phyloP scores from a whole-genome alignment of 2,797 vertebrate genomes.

The Lutjanus campechanus region DNA sequence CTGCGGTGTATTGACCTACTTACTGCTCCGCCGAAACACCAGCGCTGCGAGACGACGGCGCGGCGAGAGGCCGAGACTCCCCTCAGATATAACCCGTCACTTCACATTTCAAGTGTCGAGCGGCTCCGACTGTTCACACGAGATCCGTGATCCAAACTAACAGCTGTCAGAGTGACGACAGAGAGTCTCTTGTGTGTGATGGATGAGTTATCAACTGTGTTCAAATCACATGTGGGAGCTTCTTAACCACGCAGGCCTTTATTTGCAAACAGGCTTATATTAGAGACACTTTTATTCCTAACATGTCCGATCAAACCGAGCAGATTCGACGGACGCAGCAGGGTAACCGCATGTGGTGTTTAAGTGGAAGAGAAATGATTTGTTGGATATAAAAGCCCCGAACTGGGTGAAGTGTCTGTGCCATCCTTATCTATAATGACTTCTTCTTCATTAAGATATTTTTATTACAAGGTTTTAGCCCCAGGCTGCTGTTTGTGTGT shows the following conservation, averaged over 20 bases:
- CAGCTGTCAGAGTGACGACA: constrained; percentile 22
- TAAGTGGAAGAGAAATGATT: background rate
- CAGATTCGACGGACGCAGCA: background rate
- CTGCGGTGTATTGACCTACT: constrained; percentile 50
- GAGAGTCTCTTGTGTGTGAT: background rate
- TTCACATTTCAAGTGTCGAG: background rate
- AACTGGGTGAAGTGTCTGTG: background rate
- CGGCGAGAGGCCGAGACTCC: background rate
- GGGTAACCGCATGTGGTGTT: background rate
- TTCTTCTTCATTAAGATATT: constrained; percentile 48
- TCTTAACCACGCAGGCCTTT: too few relatives aligned
- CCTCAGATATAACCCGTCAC: background rate
- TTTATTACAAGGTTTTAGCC: constrained; percentile 28
- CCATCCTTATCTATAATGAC: constrained; percentile 52
- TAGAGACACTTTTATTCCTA: too few relatives aligned
- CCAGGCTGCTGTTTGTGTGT: constrained; percentile 14
- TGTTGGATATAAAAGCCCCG: constrained; percentile 9
- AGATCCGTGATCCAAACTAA: background rate
- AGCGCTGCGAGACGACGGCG: background rate
- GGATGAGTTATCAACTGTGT: background rate
- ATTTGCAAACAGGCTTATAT: too few relatives aligned
- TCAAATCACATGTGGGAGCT: background rate
- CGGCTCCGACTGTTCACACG: background rate
- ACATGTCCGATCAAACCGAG: too few relatives aligned
- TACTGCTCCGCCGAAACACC: constrained; percentile 17